Evolutionary conservation across 2,113 vertebrate species (phyloP).

Genomic region (Dryoscopus gambensis): DNA sequence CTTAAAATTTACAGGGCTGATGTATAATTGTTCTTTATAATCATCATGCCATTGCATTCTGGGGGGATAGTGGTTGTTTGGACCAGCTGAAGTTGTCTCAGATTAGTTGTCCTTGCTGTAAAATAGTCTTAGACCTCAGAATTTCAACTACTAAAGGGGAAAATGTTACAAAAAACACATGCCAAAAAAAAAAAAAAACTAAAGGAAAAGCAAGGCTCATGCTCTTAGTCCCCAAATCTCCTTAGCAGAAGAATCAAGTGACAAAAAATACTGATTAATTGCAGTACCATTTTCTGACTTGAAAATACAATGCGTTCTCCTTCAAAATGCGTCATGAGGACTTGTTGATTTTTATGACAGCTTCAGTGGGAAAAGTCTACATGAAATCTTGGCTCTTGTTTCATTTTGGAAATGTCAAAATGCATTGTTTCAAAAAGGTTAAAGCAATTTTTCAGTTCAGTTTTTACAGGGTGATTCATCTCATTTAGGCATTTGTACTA

Average conservation of each 20-base stretch:
- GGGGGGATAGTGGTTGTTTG: not conserved
- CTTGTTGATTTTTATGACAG: conserved; percentile 21
- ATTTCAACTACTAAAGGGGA: not conserved
- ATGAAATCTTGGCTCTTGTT: not conserved
- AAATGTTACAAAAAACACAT: not conserved
- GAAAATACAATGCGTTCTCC: not conserved
- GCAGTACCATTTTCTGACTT: not conserved
- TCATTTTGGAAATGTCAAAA: conserved; percentile 45
- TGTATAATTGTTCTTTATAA: not conserved
- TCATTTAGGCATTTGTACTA: not conserved
- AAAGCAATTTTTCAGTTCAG: conserved; percentile 12
- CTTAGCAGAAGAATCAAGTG: not conserved
- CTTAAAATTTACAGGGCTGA: not conserved
- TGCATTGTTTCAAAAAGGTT: conserved; percentile 44
- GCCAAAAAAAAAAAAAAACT: not conserved
- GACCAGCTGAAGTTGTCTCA: not conserved
- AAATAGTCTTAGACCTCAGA: not conserved
- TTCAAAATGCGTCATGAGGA: not conserved
- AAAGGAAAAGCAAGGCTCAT: not conserved
- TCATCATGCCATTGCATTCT: not conserved
- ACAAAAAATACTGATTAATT: not conserved
- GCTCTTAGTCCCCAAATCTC: not conserved
- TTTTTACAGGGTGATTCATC: conserved; percentile 8
- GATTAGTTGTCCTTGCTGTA: not conserved
- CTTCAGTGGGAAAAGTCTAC: conserved; percentile 8